Evolutionary conservation across 2,113 vertebrate species (phyloP).

Genomic region (Rafetus swinhoei): DNA sequence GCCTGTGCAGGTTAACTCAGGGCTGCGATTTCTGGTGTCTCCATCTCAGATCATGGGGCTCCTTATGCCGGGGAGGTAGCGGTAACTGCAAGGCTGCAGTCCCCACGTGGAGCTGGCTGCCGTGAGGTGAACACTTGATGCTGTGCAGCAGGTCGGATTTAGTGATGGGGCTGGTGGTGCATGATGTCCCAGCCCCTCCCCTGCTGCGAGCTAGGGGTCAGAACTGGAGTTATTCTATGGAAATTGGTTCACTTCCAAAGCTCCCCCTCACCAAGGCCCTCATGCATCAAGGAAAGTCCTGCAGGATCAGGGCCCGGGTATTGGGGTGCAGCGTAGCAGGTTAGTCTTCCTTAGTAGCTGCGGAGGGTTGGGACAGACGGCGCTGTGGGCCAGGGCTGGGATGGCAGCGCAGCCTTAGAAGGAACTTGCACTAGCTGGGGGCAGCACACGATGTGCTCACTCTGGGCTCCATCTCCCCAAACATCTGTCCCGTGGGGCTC

Average conservation of each 20-base stretch:
- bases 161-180: neutral
- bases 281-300: neutral
- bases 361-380: neutral
- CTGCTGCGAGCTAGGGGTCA: neutral
- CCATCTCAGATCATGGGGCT: neutral
- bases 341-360: neutral
- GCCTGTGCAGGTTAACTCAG: neutral
- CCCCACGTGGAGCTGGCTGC: neutral
- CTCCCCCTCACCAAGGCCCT: neutral
- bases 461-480: neutral
- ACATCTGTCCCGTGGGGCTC: too few relatives aligned
- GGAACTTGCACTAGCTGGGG: neutral
- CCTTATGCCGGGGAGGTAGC: neutral
- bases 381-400: neutral
- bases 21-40: neutral
- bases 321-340: neutral
- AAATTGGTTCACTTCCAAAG: neutral
- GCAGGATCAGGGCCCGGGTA: neutral
- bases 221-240: neutral
- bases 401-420: neutral
- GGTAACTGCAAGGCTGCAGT: neutral
- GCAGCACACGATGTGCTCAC: neutral
- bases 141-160: neutral
- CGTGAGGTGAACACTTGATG: neutral
- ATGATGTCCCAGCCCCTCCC: neutral